phyloP scores from a whole-genome alignment of 2,888 invertebrate species.

The Drosophila leonis region DNA sequence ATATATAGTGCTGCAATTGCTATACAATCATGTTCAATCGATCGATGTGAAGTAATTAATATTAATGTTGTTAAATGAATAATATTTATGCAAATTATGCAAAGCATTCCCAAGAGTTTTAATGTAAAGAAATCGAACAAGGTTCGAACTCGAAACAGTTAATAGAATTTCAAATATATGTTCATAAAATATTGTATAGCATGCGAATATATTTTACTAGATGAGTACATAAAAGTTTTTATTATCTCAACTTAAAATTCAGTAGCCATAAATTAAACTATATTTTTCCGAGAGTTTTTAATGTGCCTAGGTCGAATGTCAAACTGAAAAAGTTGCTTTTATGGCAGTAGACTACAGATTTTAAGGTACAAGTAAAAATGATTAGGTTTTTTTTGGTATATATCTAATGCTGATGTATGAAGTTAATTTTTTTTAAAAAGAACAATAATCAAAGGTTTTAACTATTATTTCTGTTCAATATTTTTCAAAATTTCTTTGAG shows the following conservation, averaged over 20 bases:
- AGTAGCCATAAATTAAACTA: not conserved
- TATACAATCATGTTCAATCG: constrained; percentile 12
- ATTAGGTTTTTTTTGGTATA: too few relatives aligned
- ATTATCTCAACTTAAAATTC: not conserved
- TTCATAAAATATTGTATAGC: not conserved
- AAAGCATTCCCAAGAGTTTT: not conserved
- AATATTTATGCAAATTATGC: not conserved
- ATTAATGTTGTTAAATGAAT: not conserved
- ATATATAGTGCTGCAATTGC: constrained; percentile 33
- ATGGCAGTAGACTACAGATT: not conserved
- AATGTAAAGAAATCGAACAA: not conserved
- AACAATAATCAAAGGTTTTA: too few relatives aligned
- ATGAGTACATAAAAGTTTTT: not conserved
- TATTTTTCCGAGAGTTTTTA: too few relatives aligned
- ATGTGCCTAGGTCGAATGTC: too few relatives aligned
- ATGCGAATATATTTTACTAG: not conserved
- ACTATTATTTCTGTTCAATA: too few relatives aligned
- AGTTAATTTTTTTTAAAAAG: too few relatives aligned
- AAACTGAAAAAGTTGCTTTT: not conserved
- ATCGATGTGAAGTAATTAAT: constrained; percentile 11
- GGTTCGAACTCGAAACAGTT: too few relatives aligned
- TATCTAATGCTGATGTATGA: too few relatives aligned
- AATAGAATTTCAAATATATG: not conserved
- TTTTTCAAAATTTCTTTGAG: too few relatives aligned
- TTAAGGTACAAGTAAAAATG: too few relatives aligned